Evolutionary conservation across 2,888 invertebrate species (phyloP).

Genomic region (Marasmarcha lunaedactyla): DNA sequence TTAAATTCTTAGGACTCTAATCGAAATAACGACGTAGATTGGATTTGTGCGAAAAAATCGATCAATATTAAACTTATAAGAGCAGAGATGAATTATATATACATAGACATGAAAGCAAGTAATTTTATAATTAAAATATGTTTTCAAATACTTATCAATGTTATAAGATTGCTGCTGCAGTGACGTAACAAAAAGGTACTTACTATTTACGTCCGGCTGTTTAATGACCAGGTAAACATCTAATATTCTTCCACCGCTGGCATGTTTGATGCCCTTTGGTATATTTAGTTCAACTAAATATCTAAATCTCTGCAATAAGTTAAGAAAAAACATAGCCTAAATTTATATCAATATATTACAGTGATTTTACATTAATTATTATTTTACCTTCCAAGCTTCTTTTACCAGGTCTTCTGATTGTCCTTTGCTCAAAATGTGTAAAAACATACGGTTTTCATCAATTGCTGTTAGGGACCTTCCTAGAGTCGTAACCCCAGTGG

Average conservation of each 20-base stretch:
- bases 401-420: conserved; percentile 30
- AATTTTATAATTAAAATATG: neutral
- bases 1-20: no score
- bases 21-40: no score
- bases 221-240: conserved; percentile 32
- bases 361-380: neutral
- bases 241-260: conserved; percentile 39
- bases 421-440: conserved; percentile 43
- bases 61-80: no score
- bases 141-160: neutral
- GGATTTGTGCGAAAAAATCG: no score
- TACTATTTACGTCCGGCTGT: conserved; percentile 40
- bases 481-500: conserved; percentile 69
- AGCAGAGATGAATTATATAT: no score
- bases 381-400: conserved; percentile 38
- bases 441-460: conserved; percentile 58
- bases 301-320: conserved; percentile 54
- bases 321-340: neutral
- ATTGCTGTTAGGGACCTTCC: conserved; percentile 64
- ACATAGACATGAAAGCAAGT: conserved; percentile 6
- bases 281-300: conserved; percentile 24
- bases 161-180: neutral
- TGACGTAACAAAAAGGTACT: conserved; percentile 10
- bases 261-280: conserved; percentile 35
- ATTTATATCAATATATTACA: neutral